A percentile compares a stretch with the other conserved stretches of the same genome.
These are phyloP conservation scores for Motacilla tschutschensis DNA, from an alignment of 2,113 vertebrate species.

Conservation along the genomic window DNA sequence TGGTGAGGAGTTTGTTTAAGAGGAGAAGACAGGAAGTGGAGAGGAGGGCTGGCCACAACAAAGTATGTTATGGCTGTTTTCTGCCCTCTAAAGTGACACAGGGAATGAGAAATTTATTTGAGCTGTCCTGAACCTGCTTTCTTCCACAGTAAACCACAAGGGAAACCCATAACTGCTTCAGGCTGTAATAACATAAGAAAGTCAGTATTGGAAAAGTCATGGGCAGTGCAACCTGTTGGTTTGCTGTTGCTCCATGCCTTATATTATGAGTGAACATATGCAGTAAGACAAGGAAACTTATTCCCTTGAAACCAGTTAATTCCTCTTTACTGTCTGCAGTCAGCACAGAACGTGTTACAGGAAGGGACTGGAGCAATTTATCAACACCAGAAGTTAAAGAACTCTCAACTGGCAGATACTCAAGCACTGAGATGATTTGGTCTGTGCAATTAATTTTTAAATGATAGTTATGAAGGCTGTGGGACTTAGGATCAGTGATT, in stretches of 20 bases:
- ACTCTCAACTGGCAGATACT: conserved; percentile 20
- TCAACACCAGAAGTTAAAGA: conserved; percentile 30
- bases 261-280: neutral
- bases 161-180: neutral
- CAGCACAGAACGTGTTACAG: neutral
- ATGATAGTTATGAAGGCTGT: conserved; percentile 24
- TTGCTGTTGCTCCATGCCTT: neutral
- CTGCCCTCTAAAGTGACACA: neutral
- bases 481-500: conserved; percentile 21
- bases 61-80: neutral
- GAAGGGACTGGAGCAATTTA: neutral
- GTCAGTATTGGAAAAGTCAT: neutral
- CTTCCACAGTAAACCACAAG: neutral
- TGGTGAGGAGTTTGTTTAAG: fast-evolving
- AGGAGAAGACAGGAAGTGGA: neutral
- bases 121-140: neutral
- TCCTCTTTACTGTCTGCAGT: neutral
- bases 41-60: neutral
- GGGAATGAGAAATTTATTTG: neutral
- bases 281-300: neutral
- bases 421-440: conserved; percentile 19
- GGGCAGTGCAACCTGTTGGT: neutral
- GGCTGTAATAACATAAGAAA: neutral
- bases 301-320: neutral
- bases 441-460: conserved; percentile 52